Percentiles rank a stretch among this genome's conserved stretches.
Conservation (phyloP, 1,140 invertebrate species). For the Episyrphus balteatus region DNA sequence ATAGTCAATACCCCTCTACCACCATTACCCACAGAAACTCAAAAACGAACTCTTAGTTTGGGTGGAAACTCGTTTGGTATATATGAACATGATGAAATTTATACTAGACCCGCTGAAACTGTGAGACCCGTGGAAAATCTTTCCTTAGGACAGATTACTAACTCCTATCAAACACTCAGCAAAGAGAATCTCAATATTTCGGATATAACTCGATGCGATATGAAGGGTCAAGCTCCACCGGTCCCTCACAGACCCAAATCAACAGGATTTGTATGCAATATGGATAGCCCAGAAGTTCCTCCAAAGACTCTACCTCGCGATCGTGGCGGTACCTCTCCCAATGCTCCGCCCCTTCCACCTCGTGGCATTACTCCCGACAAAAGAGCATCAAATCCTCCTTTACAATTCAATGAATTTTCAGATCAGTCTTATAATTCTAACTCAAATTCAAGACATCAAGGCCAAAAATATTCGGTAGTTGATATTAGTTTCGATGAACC, state of each 20-base stretch:
- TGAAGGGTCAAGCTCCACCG: constrained; percentile 17
- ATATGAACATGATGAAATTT: constrained; percentile 51
- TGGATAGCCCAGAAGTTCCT: constrained; percentile 31
- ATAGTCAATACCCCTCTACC: constrained; percentile 69
- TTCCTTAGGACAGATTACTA: constrained; percentile 4
- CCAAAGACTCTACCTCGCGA: constrained; percentile 17
- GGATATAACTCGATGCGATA: constrained; percentile 3
- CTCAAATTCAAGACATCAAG: constrained; percentile 2
- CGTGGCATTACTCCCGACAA: constrained; percentile 37
- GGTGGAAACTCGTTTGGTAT: constrained; percentile 28
- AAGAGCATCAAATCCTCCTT: constrained; percentile 28
- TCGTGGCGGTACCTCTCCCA: constrained; percentile 14
- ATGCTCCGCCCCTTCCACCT: constrained; percentile 40
- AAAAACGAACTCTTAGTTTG: constrained; percentile 22
- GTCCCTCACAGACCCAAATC: constrained; percentile 31
- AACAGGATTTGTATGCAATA: constrained; percentile 18
- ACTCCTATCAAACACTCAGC: constrained; percentile 29
- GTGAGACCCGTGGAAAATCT: constrained; percentile 20
- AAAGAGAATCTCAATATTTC: constrained; percentile 27
- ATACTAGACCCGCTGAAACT: constrained; percentile 46
- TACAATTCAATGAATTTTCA: constrained; percentile 29
- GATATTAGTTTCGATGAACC: constrained; percentile 35
- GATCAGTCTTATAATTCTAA: not conserved
- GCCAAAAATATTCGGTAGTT: constrained; percentile 29
- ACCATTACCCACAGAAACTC: constrained; percentile 51